Percentiles rank a stretch among this genome's conserved stretches.
Evolutionary conservation across 35 echinoderm and acorn worm species (phyloP).

Genomic region (Apostichopus californicus): DNA sequence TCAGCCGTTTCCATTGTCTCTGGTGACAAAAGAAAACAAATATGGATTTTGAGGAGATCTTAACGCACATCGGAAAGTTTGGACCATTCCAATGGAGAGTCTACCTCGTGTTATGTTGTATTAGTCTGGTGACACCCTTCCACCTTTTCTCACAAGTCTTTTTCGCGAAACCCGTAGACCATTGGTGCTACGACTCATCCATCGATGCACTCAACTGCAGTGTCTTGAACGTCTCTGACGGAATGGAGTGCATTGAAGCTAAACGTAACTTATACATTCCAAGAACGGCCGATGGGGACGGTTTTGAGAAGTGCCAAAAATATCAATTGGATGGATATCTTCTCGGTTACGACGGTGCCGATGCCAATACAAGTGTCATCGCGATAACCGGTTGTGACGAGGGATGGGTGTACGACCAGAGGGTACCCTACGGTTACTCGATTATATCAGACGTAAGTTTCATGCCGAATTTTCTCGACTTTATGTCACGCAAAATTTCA

Average conservation of each 20-base stretch:
- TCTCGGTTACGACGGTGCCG: neutral
- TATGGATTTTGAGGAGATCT: constrained; percentile 48
- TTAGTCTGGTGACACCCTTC: constrained; percentile 12
- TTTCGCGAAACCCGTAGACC: constrained; percentile 24
- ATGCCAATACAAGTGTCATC: neutral
- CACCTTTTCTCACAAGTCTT: constrained; percentile 48
- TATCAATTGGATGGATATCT: neutral
- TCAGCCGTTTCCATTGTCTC: no score
- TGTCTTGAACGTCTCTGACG: neutral
- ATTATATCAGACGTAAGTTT: constrained; percentile 33
- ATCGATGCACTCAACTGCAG: constrained; percentile 4
- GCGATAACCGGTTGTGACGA: constrained; percentile 12
- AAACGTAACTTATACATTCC: neutral
- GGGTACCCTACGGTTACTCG: neutral
- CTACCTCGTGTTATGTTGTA: constrained; percentile 14
- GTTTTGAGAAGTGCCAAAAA: neutral
- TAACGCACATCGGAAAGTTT: constrained; percentile 37
- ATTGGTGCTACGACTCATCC: constrained; percentile 37
- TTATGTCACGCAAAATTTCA: no score
- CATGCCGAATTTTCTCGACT: no score
- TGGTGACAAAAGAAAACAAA: neutral
- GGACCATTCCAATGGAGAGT: constrained; percentile 31
- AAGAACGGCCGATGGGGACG: neutral
- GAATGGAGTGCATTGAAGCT: neutral
- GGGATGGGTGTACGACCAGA: neutral